Percentiles rank a stretch among this genome's conserved stretches.
phyloP scores from a whole-genome alignment of 2,888 invertebrate genomes.

The Resseliella maxima region DNA sequence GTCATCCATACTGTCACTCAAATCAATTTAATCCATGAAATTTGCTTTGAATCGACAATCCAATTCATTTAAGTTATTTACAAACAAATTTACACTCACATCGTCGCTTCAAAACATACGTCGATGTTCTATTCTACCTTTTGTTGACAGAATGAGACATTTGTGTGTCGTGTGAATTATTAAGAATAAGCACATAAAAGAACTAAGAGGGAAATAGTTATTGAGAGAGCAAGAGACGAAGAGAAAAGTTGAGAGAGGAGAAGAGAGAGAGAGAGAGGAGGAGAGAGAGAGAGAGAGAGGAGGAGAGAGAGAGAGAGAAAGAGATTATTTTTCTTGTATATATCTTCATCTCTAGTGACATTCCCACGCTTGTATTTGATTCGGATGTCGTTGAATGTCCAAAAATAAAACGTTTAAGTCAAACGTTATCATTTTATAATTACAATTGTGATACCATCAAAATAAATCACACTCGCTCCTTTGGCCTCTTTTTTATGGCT shows the following conservation, averaged over 20 bases:
- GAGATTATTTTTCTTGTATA: neutral
- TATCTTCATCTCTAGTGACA: neutral
- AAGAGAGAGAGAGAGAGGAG: no score
- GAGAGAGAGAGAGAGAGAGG: no score
- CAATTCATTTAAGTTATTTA: neutral
- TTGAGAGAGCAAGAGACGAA: no score
- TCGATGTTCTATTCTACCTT: no score
- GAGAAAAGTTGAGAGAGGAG: no score
- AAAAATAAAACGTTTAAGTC: neutral
- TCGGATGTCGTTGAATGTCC: neutral
- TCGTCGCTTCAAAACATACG: no score
- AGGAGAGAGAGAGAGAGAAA: no score
- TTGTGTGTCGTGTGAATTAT: no score
- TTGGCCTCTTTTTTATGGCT: neutral
- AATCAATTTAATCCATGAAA: conserved; percentile 8
- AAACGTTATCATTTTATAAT: neutral
- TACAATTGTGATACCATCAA: neutral
- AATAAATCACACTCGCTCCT: neutral
- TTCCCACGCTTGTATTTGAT: neutral
- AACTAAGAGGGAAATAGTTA: no score
- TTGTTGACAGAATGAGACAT: no score
- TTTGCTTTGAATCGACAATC: neutral
- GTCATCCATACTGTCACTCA: neutral
- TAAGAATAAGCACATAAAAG: no score
- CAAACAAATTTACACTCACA: neutral